Conservation (phyloP, 2,888 invertebrate species). For the Parascotia fuliginaria region DNA sequence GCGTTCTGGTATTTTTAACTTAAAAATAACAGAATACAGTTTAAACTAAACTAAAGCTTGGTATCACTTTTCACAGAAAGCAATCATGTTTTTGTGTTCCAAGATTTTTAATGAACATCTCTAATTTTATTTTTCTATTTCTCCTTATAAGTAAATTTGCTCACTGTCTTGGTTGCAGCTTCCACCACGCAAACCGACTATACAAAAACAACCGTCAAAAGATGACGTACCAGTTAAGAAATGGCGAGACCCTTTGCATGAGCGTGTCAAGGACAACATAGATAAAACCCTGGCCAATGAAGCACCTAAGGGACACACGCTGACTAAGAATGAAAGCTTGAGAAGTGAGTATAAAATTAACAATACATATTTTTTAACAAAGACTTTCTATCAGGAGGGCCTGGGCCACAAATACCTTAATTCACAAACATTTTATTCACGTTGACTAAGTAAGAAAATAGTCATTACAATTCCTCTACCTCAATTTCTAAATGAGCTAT, state of each 20-base stretch:
- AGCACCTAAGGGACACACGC: slow-evolving; percentile 80
- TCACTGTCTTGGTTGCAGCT: slow-evolving; percentile 55
- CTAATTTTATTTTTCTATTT: neutral
- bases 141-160: slow-evolving; percentile 4
- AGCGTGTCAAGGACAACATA: slow-evolving; percentile 82
- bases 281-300: slow-evolving; percentile 82
- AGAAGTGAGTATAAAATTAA: slow-evolving; percentile 70
- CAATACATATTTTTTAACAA: neutral
- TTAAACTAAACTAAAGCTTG: neutral
- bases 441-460: too few species aligned
- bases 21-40: too few species aligned
- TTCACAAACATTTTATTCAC: too few species aligned
- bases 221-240: slow-evolving; percentile 79
- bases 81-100: neutral
- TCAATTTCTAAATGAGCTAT: too few species aligned
- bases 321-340: slow-evolving; percentile 82
- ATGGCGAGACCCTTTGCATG: slow-evolving; percentile 82
- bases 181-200: slow-evolving; percentile 77
- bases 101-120: slow-evolving; percentile 2
- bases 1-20: neutral
- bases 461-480: too few species aligned
- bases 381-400: too few species aligned
- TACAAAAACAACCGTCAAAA: slow-evolving; percentile 79
- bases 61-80: neutral
- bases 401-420: too few species aligned